Percentiles rank a stretch among this genome's conserved stretches.
Conservation (phyloP, 2,888 invertebrate genomes). For the Ischnus inquisitorius region DNA sequence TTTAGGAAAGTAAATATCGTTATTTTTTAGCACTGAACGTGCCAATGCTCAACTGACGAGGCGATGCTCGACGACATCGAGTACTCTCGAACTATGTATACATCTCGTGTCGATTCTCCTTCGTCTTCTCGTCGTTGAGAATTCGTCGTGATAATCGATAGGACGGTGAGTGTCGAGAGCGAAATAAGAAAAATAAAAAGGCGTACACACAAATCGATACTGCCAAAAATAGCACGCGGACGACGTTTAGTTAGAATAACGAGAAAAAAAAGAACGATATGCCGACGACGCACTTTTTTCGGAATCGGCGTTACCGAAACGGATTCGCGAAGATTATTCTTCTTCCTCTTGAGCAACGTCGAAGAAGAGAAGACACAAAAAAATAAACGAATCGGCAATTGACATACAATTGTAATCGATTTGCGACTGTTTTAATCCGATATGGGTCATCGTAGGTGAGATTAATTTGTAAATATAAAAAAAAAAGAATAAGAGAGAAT, state of each 20-base stretch:
- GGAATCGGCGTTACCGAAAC: neutral
- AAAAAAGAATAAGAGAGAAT: conserved; percentile 32
- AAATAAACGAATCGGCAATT: neutral
- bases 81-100: conserved; percentile 9
- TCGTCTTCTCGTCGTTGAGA: neutral
- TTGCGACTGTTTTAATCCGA: conserved; percentile 49
- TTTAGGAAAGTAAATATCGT: conserved; percentile 63
- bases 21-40: conserved; percentile 69
- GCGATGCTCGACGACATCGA: conserved; percentile 51
- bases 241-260: conserved; percentile 64
- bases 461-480: conserved; percentile 69
- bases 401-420: conserved; percentile 43
- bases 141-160: conserved; percentile 14
- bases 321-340: neutral
- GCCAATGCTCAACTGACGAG: conserved; percentile 70
- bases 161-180: neutral
- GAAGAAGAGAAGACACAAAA: neutral
- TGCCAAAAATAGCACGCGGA: conserved; percentile 65
- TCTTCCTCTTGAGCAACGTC: neutral
- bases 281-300: conserved; percentile 30
- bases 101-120: neutral
- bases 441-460: conserved; percentile 60
- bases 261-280: conserved; percentile 37
- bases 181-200: conserved; percentile 1
- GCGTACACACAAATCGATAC: conserved; percentile 65